phyloP scores from a whole-genome alignment of 2,797 vertebrate species.

The Notoglanidium macrostoma region DNA sequence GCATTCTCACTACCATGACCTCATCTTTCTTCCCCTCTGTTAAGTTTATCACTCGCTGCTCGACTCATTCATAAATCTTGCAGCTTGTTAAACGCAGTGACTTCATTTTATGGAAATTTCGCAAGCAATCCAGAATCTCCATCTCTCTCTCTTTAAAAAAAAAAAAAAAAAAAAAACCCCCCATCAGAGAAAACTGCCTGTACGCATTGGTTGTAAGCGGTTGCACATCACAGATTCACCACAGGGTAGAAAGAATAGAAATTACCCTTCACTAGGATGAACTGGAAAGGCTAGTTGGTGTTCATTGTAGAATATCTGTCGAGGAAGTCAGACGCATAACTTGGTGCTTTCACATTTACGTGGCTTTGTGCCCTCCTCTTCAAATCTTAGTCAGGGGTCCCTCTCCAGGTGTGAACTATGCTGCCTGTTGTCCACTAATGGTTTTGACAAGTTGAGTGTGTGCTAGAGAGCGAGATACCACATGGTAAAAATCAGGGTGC shows the following conservation, averaged over 20 bases:
- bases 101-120: constrained; percentile 33
- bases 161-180: too few relatives aligned
- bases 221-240: constrained; percentile 23
- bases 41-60: constrained; percentile 43
- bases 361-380: constrained; percentile 30
- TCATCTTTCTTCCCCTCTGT: constrained; percentile 21
- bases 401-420: not conserved
- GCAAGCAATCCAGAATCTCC: constrained; percentile 35
- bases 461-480: not conserved
- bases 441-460: not conserved
- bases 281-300: constrained; percentile 17
- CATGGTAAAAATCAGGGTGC: not conserved
- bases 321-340: constrained; percentile 41
- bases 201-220: constrained; percentile 3
- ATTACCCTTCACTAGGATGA: constrained; percentile 36
- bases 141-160: not conserved
- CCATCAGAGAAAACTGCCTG: not conserved
- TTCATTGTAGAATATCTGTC: constrained; percentile 39
- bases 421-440: constrained; percentile 6
- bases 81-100: constrained; percentile 47
- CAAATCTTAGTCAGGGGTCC: not conserved
- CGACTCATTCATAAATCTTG: constrained; percentile 43
- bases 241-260: constrained; percentile 1
- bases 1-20: constrained; percentile 5
- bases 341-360: constrained; percentile 52